These are phyloP conservation scores for Drosophila suboccidentalis DNA, from an alignment of 2,888 invertebrate species.

Conservation along the genomic window DNA sequence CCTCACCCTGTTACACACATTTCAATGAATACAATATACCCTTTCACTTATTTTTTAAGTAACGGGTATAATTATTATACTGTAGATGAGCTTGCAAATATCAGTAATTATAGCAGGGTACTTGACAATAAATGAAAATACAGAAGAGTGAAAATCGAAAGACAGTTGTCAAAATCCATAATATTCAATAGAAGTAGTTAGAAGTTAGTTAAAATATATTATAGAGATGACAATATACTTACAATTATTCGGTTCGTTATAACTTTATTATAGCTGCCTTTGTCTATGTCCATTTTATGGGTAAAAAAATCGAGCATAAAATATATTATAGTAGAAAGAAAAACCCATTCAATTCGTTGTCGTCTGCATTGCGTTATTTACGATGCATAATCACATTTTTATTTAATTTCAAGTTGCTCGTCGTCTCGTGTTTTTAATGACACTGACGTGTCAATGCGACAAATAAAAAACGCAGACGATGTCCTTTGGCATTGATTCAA, in stretches of 20 bases:
- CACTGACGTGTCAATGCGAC: constrained; percentile 76
- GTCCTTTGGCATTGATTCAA: constrained; percentile 74
- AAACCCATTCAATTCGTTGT: constrained; percentile 40
- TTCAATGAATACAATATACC: no score
- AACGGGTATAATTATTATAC: not conserved
- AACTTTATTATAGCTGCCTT: not conserved
- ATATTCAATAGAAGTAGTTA: not conserved
- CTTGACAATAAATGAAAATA: no score
- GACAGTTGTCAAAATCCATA: not conserved
- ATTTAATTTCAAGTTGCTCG: constrained; percentile 64
- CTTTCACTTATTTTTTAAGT: no score
- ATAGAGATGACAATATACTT: not conserved
- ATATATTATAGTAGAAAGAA: not conserved
- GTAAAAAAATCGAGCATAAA: constrained; percentile 8
- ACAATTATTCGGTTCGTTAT: not conserved
- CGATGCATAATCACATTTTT: constrained; percentile 76
- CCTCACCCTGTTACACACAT: no score
- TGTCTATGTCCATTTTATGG: constrained; percentile 19
- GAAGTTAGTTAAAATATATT: not conserved
- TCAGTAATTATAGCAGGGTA: no score
- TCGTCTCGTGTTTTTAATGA: constrained; percentile 66
- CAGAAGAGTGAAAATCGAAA: not conserved
- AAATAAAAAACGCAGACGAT: constrained; percentile 39
- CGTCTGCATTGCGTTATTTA: constrained; percentile 71
- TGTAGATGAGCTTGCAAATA: not conserved